Evolutionary conservation across 2,797 vertebrate species (phyloP).

Genomic region (Cebuella pygmaea): DNA sequence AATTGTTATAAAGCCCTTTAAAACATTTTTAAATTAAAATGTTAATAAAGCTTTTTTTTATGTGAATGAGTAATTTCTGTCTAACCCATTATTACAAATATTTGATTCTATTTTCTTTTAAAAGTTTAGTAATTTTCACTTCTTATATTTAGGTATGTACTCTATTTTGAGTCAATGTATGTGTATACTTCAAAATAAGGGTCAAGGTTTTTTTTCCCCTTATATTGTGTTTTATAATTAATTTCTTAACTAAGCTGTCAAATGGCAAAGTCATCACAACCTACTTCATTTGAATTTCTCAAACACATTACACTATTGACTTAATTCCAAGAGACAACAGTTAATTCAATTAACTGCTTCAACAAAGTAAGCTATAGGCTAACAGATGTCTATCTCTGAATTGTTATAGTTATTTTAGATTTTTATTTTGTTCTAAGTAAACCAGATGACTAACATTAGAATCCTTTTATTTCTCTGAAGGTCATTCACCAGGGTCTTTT

Average conservation of each 20-base stretch:
- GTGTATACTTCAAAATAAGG: background rate
- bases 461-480: background rate
- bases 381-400: background rate
- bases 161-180: background rate
- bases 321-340: background rate
- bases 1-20: background rate
- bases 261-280: background rate
- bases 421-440: background rate
- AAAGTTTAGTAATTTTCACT: background rate
- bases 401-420: background rate
- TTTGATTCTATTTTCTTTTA: background rate
- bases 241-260: background rate
- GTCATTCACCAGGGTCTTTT: background rate
- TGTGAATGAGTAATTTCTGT: background rate
- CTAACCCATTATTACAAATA: background rate
- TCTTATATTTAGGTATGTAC: background rate
- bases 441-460: background rate
- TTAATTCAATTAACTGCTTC: background rate
- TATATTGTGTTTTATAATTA: background rate
- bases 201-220: background rate
- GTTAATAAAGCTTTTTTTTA: background rate
- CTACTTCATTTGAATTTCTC: background rate
- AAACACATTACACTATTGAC: background rate
- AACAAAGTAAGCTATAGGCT: background rate
- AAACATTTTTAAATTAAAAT: background rate